Evolutionary conservation across 2,797 vertebrate genomes (phyloP).

Genomic region (Otus scops): DNA sequence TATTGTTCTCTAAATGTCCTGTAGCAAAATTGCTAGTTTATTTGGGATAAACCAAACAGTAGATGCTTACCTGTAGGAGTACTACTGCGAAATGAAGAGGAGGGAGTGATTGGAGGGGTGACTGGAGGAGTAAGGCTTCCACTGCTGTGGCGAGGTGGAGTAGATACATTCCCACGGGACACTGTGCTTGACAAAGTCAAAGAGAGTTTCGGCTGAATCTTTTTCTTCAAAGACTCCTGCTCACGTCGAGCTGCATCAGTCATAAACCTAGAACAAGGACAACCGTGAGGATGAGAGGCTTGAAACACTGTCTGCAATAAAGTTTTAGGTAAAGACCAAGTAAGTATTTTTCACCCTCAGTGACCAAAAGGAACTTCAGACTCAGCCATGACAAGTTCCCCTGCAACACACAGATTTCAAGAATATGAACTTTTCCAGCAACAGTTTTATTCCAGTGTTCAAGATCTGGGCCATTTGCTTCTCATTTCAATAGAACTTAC

Average conservation of each 20-base stretch:
- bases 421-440: not conserved
- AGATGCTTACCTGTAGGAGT: constrained; percentile 90
- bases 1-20: not conserved
- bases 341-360: not conserved
- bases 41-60: not conserved
- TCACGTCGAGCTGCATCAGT: constrained; percentile 94
- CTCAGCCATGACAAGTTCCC: not conserved
- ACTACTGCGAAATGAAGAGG: constrained; percentile 95
- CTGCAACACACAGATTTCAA: not conserved
- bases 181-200: constrained; percentile 87
- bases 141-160: constrained; percentile 91
- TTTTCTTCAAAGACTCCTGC: constrained; percentile 92
- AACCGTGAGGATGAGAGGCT: constrained; percentile 63
- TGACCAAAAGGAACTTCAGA: not conserved
- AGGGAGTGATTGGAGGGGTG: constrained; percentile 96
- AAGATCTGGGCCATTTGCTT: not conserved
- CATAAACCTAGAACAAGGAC: constrained; percentile 87
- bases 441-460: not conserved
- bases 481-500: not conserved
- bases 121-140: constrained; percentile 98
- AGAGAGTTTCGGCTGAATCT: constrained; percentile 92
- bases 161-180: constrained; percentile 90
- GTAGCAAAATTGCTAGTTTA: not conserved
- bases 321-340: not conserved
- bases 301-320: constrained; percentile 72